A percentile compares a stretch with the other conserved stretches of the same genome.
These are phyloP conservation scores for Phyllostomus discolor DNA, from an alignment of 2,113 vertebrate genomes.

Conservation along the genomic window DNA sequence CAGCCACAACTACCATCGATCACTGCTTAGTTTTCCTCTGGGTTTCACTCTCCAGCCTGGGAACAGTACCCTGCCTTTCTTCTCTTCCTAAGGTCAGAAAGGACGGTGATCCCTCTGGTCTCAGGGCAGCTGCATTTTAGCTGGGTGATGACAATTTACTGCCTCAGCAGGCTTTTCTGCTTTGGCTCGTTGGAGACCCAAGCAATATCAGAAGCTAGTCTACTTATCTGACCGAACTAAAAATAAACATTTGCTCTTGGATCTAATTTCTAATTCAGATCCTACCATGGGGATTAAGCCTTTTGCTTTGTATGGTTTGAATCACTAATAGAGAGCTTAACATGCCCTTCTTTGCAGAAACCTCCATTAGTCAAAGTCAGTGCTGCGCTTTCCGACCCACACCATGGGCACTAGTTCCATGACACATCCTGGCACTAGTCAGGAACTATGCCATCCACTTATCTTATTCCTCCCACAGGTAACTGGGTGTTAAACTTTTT, in stretches of 20 bases:
- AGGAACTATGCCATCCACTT: background rate
- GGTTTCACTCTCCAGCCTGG: background rate
- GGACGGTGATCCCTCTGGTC: background rate
- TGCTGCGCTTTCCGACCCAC: background rate
- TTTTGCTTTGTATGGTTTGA: background rate
- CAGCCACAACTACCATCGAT: background rate
- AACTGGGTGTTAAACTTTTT: background rate
- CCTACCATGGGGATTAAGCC: background rate
- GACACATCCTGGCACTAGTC: no score
- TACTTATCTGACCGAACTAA: conserved; percentile 25
- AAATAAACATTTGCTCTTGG: conserved; percentile 35
- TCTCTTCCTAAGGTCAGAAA: background rate
- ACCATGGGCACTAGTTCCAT: background rate
- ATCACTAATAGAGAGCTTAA: background rate
- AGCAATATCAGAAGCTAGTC: conserved; percentile 32
- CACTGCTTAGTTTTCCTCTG: background rate
- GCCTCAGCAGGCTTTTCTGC: background rate
- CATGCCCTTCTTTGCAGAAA: background rate
- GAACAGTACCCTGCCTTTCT: background rate
- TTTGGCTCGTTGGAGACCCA: background rate
- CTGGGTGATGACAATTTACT: background rate
- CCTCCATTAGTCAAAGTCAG: background rate
- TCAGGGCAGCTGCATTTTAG: background rate
- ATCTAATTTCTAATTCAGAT: background rate
- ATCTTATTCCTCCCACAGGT: background rate